Evolutionary conservation across 2,888 invertebrate species (phyloP).

Genomic region (Graphium colonna): DNA sequence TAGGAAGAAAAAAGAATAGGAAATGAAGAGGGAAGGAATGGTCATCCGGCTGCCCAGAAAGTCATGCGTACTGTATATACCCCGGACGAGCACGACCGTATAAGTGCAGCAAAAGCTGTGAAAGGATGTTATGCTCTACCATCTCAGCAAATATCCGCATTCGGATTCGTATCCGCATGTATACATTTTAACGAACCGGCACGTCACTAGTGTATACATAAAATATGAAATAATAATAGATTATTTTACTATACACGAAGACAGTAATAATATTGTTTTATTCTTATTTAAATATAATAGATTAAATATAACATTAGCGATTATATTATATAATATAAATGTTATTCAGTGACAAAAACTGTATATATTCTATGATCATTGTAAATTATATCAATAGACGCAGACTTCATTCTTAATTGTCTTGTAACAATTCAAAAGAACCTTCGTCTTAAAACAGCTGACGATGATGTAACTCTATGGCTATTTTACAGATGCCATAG

Average conservation of each 20-base stretch:
- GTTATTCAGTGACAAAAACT: background rate
- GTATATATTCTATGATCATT: conserved; percentile 1
- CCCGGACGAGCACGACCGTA: too few species aligned
- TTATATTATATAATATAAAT: background rate
- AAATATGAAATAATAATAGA: background rate
- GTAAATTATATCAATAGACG: background rate
- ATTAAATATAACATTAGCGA: background rate
- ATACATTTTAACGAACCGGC: too few species aligned
- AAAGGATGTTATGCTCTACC: too few species aligned
- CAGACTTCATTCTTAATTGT: conserved; percentile 8
- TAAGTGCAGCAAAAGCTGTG: too few species aligned
- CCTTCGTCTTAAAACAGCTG: background rate
- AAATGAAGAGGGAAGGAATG: too few species aligned
- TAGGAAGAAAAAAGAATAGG: too few species aligned
- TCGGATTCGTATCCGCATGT: too few species aligned
- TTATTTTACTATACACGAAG: background rate
- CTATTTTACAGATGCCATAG: background rate
- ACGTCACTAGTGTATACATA: too few species aligned
- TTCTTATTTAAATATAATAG: background rate
- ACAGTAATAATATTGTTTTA: background rate
- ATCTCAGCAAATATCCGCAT: too few species aligned
- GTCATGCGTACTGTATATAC: too few species aligned
- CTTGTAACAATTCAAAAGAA: background rate
- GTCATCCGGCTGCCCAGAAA: too few species aligned
- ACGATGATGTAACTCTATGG: conserved; percentile 5